phyloP scores from a whole-genome alignment of 2,888 invertebrate genomes.

The Drosophila tripunctata region DNA sequence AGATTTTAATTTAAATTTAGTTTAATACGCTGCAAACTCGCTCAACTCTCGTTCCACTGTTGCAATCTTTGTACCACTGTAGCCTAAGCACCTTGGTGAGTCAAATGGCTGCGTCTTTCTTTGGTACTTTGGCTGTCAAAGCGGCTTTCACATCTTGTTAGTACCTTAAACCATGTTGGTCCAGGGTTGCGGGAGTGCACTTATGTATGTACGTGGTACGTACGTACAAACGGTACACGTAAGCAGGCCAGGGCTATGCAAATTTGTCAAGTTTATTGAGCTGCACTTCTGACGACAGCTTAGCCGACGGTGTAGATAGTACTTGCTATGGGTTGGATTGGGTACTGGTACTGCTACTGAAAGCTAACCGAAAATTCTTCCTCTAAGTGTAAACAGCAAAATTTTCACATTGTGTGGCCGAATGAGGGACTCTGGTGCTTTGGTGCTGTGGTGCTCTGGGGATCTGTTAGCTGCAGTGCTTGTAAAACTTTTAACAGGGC shows the following conservation, averaged over 20 bases:
- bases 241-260: constrained; percentile 42
- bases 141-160: constrained; percentile 48
- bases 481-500: constrained; percentile 56
- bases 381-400: constrained; percentile 40
- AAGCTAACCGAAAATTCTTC: constrained; percentile 36
- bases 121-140: constrained; percentile 27
- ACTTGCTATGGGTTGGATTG: too few species aligned
- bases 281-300: constrained; percentile 37
- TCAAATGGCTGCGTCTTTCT: constrained; percentile 19
- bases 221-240: too few species aligned
- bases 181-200: background rate
- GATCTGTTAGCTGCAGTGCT: constrained; percentile 42
- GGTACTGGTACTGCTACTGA: too few species aligned
- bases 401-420: constrained; percentile 49
- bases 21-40: too few species aligned
- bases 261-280: constrained; percentile 74
- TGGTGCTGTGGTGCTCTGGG: background rate
- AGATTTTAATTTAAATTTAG: background rate
- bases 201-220: too few species aligned
- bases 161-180: constrained; percentile 19
- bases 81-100: background rate
- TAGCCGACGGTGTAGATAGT: constrained; percentile 18
- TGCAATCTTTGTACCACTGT: constrained; percentile 19
- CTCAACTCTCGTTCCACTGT: too few species aligned
- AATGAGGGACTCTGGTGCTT: constrained; percentile 1